Evolutionary conservation across 1,140 invertebrate genomes (phyloP).

Genomic region (Sinonovacula constricta): DNA sequence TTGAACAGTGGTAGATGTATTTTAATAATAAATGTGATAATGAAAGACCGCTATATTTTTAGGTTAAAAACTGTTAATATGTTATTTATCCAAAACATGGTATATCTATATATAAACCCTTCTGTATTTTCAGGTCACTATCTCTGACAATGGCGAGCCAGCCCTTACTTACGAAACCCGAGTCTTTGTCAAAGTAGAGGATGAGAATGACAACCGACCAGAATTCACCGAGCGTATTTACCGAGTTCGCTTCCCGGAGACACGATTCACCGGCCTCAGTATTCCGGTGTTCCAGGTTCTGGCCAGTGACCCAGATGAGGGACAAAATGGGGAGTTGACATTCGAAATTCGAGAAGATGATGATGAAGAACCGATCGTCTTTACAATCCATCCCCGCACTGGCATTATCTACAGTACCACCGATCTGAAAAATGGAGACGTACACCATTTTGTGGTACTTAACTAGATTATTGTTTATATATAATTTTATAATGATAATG

Average conservation of each 20-base stretch:
- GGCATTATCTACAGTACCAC: slow-evolving; percentile 86
- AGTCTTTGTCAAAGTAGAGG: slow-evolving; percentile 88
- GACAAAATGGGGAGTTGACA: slow-evolving; percentile 83
- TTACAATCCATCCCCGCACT: slow-evolving; percentile 88
- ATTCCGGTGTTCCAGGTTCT: slow-evolving; percentile 69
- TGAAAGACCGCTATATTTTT: no score
- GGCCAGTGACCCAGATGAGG: slow-evolving; percentile 74
- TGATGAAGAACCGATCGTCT: slow-evolving; percentile 82
- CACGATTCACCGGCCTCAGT: slow-evolving; percentile 54
- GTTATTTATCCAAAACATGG: no score
- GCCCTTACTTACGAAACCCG: slow-evolving; percentile 88
- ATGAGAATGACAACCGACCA: slow-evolving; percentile 88
- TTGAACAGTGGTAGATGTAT: no score
- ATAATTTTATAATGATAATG: not conserved
- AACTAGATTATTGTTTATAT: not conserved
- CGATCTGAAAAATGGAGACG: slow-evolving; percentile 85
- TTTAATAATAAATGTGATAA: no score
- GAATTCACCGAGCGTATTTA: slow-evolving; percentile 91
- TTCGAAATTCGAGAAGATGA: slow-evolving; percentile 89
- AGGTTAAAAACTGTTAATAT: no score
- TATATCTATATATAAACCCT: no score
- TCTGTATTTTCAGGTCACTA: slow-evolving; percentile 80
- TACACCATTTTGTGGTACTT: slow-evolving; percentile 89
- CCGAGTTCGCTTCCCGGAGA: slow-evolving; percentile 86
- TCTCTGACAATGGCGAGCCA: slow-evolving; percentile 89